Evolutionary conservation across 2,113 vertebrate species (phyloP), one percentile per base, ranked within the genome.

Genomic region (Diadophis punctatus): DNA sequence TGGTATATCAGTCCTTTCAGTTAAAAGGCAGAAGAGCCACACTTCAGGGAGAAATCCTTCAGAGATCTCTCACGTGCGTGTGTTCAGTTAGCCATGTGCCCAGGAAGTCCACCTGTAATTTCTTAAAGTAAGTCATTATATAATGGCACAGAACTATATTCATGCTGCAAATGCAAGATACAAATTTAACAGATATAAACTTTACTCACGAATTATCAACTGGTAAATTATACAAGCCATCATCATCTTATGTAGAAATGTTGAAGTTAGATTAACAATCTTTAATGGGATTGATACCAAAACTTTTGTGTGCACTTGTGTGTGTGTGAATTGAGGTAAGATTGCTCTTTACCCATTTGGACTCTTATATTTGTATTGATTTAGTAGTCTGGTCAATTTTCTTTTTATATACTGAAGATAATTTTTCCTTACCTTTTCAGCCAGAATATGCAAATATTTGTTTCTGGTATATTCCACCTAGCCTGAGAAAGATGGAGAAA

Each of bases 391-490:
- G 25, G 23, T 1, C 8, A 63, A 60, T 14, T 84, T 52, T 52
- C 39, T 52, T 55, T 49, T 2, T 88, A 4, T 39, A 8, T 16
- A 53, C 10, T 86, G 46, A 92, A 18, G 27, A 84, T 49, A 56
- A n/a, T 18, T 2, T n/a, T 80, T 95, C 87, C 95, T 96, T 56
- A 94, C 92, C 92, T 96, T 94, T 22, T 94, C 92, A 98, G 98
- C 98, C 98, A 0, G 98, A 98, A 94, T 98, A 97, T 85, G 97
- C 98, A 94, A 98, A 98, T 0, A 74, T 98, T 93, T 98, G 98
- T 94, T 98, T 98, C 95, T 98, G 98, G 98, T 98, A 98, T 97
- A 98, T 98, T 97, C 98, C 98, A 94, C 98, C 98, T 0, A 98
- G 97, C 93, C 96, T 98, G 87, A 97, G 98, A 95, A 94, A 95